A percentile compares a stretch with the other conserved stretches of the same genome.
phyloP scores from a whole-genome alignment of 2,888 invertebrate genomes.

The Rhamnusium bicolor region DNA sequence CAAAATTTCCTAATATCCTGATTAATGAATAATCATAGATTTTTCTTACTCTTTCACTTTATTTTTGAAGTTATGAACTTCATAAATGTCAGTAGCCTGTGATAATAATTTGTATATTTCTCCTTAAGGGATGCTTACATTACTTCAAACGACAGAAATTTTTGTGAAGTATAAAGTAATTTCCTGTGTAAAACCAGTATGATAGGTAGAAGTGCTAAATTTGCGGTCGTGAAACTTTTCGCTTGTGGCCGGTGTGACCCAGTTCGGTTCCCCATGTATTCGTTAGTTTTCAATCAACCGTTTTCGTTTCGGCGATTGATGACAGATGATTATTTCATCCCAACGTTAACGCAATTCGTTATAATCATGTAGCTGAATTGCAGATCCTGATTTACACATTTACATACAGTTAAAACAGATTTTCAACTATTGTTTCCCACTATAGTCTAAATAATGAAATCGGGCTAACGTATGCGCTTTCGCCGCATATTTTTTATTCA shows the following conservation, averaged over 20 bases:
- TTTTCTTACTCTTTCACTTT: not conserved
- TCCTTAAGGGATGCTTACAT: not conserved
- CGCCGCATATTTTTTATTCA: not conserved
- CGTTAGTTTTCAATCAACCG: conserved; percentile 41
- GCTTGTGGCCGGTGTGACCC: conserved; percentile 29
- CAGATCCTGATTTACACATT: conserved; percentile 43
- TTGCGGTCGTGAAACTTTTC: conserved; percentile 30
- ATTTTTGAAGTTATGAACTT: not conserved
- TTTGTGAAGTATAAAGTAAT: conserved; percentile 47
- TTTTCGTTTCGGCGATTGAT: conserved; percentile 49
- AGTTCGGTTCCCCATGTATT: conserved; percentile 17
- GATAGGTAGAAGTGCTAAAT: conserved; percentile 40
- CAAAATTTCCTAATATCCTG: too few species aligned
- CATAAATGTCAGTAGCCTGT: not conserved
- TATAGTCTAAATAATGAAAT: conserved; percentile 15
- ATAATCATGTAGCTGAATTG: conserved; percentile 46
- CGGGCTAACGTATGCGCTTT: not conserved
- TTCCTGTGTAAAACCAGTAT: conserved; percentile 37
- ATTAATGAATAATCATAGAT: not conserved
- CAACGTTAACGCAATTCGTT: conserved; percentile 47
- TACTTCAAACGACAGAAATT: conserved; percentile 10
- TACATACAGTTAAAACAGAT: conserved; percentile 39
- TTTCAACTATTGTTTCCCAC: conserved; percentile 42
- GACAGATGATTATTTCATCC: conserved; percentile 46
- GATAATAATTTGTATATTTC: not conserved